Evolutionary conservation across 2,113 vertebrate genomes (phyloP).

Genomic region (Cervus canadensis): DNA sequence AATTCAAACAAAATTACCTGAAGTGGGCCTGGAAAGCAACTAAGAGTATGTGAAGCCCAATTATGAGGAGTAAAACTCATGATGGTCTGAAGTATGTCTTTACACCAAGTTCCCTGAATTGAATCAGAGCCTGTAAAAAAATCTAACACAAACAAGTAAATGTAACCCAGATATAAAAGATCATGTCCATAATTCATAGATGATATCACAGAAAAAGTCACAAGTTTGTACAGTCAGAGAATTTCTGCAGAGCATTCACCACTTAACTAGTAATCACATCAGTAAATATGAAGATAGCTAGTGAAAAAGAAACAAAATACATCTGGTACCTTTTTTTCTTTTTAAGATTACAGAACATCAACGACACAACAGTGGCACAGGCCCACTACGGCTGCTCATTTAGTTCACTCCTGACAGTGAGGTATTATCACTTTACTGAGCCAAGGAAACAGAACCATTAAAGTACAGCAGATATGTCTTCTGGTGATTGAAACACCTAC

Average conservation of each 20-base stretch:
- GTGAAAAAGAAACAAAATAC: not conserved
- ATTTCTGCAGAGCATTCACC: not conserved
- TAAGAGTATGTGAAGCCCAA: constrained; percentile 98
- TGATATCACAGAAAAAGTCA: not conserved
- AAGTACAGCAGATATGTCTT: not conserved
- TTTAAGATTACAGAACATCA: not conserved
- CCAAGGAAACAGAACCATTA: not conserved
- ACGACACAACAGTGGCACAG: not conserved
- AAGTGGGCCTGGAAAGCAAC: constrained; percentile 96
- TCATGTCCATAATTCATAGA: not conserved
- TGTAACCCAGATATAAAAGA: constrained; percentile 8
- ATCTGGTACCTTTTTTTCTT: not conserved
- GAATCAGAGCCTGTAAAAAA: constrained; percentile 99
- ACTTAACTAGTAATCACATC: not conserved
- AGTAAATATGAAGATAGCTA: not conserved
- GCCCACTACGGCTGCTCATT: not conserved
- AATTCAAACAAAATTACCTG: constrained; percentile 85
- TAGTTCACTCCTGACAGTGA: not conserved
- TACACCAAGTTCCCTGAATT: constrained; percentile 99
- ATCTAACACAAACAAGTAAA: constrained; percentile 81
- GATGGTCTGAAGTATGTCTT: constrained; percentile 98
- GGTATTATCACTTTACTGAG: not conserved
- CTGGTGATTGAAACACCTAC: not conserved
- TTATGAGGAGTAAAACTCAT: constrained; percentile 99
- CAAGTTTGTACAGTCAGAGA: not conserved